Conservation (phyloP, 2,797 vertebrate genomes). For the Scolopax rusticola region DNA sequence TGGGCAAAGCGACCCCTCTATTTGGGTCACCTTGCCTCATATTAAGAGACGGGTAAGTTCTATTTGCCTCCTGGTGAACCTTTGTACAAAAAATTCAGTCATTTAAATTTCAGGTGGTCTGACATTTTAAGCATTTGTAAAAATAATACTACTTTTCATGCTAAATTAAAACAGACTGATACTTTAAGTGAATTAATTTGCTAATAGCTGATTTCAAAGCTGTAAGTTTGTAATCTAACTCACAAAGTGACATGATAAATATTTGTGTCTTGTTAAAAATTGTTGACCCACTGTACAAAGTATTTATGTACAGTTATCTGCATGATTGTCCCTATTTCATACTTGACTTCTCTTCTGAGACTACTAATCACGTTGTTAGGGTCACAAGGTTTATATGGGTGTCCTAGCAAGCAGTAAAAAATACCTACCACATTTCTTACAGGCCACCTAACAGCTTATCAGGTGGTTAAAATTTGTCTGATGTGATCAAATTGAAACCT, state of each 20-base stretch:
- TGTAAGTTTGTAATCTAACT: neutral
- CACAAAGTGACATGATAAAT: neutral
- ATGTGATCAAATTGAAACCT: neutral
- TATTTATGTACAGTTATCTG: neutral
- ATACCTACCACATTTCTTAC: neutral
- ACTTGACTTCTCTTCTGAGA: neutral
- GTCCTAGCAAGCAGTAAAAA: neutral
- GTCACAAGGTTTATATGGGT: neutral
- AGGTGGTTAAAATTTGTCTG: neutral
- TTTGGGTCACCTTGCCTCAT: neutral
- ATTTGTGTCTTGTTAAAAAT: neutral
- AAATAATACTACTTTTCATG: neutral
- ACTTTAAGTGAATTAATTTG: neutral
- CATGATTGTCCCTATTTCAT: neutral
- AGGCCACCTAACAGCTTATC: neutral
- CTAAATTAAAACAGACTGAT: neutral
- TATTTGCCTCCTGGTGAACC: neutral
- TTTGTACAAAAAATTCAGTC: accelerated
- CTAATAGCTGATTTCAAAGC: neutral
- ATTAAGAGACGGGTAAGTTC: neutral
- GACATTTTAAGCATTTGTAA: neutral
- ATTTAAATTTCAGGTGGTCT: neutral
- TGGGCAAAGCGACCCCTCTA: neutral
- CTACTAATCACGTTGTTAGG: neutral
- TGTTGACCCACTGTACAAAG: neutral